Evolutionary conservation across 92 coral and sea anemone genomes (phyloP).

Genomic region (Palythoa caribaeorum): DNA sequence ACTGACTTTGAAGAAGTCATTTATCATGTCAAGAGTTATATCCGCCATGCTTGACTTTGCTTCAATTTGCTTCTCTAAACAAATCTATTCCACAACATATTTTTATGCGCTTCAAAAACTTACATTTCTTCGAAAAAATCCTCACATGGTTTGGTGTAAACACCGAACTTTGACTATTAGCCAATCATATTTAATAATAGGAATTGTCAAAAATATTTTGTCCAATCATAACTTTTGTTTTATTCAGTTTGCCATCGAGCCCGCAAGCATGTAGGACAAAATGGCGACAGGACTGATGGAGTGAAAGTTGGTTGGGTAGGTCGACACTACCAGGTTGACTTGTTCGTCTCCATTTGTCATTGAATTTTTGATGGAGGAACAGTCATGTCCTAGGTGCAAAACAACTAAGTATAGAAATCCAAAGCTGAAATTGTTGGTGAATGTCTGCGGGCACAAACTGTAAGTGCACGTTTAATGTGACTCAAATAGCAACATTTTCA

Average conservation of each 20-base stretch:
- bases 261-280: slow-evolving; percentile 27
- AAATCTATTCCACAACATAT: background rate
- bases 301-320: background rate
- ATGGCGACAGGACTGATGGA: background rate
- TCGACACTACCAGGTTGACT: background rate
- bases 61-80: background rate
- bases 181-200: slow-evolving; percentile 33
- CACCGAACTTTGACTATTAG: background rate
- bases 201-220: background rate
- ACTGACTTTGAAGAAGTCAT: slow-evolving; percentile 84
- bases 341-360: background rate
- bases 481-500: no score
- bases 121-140: background rate
- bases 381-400: slow-evolving; percentile 94
- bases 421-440: slow-evolving; percentile 91
- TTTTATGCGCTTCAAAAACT: background rate
- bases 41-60: slow-evolving; percentile 68
- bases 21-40: slow-evolving; percentile 81
- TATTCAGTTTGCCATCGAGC: background rate
- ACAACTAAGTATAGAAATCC: slow-evolving; percentile 97
- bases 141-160: slow-evolving; percentile 26
- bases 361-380: slow-evolving; percentile 76
- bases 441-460: slow-evolving; percentile 99
- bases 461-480: slow-evolving; percentile 52
- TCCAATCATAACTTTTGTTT: slow-evolving; percentile 18